A percentile compares a stretch with the other conserved stretches of the same genome.
Conservation (phyloP, 2,797 vertebrate genomes). For the Poeciliopsis turneri region DNA sequence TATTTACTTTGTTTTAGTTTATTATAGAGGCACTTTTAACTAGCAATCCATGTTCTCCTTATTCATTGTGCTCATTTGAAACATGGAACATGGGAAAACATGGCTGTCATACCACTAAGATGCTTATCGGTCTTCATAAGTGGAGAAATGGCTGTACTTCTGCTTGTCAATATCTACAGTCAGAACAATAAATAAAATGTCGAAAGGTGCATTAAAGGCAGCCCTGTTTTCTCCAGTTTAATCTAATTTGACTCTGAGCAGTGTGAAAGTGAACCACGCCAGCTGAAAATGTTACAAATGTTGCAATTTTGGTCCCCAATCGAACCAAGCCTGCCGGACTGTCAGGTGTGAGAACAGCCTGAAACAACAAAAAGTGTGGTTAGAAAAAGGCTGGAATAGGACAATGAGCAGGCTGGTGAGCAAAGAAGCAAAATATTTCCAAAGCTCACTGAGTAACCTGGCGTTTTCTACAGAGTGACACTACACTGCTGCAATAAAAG, state of each 20-base stretch:
- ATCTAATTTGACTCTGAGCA: no score
- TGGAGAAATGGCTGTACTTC: neutral
- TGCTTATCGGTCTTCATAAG: neutral
- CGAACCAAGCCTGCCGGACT: no score
- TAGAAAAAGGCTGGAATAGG: neutral
- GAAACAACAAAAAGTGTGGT: neutral
- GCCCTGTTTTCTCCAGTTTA: no score
- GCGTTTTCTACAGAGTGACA: neutral
- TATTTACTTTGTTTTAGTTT: neutral
- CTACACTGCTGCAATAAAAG: neutral
- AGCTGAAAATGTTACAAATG: no score
- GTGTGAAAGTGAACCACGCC: no score
- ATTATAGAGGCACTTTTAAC: neutral
- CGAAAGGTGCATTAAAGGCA: neutral
- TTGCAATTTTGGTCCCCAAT: no score
- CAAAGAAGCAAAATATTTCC: neutral
- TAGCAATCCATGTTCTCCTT: neutral
- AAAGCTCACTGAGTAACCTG: neutral
- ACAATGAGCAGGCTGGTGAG: neutral
- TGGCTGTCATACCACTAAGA: neutral
- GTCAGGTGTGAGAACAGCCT: neutral
- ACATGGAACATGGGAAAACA: neutral
- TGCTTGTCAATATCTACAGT: neutral
- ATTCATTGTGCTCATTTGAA: neutral
- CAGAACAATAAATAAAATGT: neutral